phyloP scores from a whole-genome alignment of 2,888 invertebrate species.

The Mesopsocus fuscifrons region DNA sequence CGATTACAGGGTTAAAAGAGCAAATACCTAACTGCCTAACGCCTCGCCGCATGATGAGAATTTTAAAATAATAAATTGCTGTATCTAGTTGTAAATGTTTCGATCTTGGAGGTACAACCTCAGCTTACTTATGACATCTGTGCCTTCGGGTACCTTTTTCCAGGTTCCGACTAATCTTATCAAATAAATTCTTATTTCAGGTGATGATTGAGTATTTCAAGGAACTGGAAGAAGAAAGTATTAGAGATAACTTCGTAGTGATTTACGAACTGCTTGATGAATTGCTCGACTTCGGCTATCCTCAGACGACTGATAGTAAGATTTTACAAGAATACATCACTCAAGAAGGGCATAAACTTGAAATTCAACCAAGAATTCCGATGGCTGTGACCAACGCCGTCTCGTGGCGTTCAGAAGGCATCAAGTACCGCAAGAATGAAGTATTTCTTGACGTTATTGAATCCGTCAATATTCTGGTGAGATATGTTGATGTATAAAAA shows the following conservation, averaged over 20 bases:
- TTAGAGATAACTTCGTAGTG: constrained; percentile 96
- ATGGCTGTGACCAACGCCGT: constrained; percentile 99
- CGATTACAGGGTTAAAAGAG: too few relatives aligned
- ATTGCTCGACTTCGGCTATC: constrained; percentile 93
- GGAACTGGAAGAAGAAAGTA: constrained; percentile 94
- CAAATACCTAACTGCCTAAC: too few relatives aligned
- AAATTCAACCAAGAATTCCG: constrained; percentile 89
- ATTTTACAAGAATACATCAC: constrained; percentile 97
- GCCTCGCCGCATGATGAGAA: too few relatives aligned
- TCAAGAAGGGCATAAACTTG: constrained; percentile 93
- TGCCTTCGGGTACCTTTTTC: too few relatives aligned
- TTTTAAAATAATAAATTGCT: too few relatives aligned
- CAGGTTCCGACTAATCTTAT: too few relatives aligned
- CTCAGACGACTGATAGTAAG: constrained; percentile 96
- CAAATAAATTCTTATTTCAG: constrained; percentile 14
- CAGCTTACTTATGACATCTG: too few relatives aligned
- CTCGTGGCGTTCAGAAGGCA: constrained; percentile 95
- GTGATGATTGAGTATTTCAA: constrained; percentile 93
- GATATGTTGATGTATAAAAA: constrained; percentile 16
- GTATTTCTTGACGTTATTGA: constrained; percentile 98
- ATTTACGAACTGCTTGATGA: constrained; percentile 96
- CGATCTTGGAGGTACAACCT: too few relatives aligned
- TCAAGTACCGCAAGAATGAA: constrained; percentile 97
- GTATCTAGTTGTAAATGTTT: too few relatives aligned
- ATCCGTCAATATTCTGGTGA: constrained; percentile 75